Conservation (phyloP, 2,888 invertebrate genomes). For the Spialia ferax region DNA sequence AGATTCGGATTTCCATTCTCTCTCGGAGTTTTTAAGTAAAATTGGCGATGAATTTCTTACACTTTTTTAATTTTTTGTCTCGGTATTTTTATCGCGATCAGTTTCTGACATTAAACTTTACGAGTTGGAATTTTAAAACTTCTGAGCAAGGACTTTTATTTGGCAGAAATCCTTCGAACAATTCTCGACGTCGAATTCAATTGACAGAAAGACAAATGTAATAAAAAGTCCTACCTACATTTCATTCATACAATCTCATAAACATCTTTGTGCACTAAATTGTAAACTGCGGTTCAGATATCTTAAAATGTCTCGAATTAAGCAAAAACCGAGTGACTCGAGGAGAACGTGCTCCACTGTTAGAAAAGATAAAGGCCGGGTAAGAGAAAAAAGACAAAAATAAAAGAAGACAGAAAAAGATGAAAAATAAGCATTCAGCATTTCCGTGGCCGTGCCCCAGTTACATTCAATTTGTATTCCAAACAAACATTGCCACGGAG, state of each 20-base stretch:
- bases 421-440: slow-evolving; percentile 31
- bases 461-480: slow-evolving; percentile 31
- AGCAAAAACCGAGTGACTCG: slow-evolving; percentile 15
- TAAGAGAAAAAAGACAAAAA: slow-evolving; percentile 16
- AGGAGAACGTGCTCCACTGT: slow-evolving; percentile 14
- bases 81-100: background rate
- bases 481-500: slow-evolving; percentile 26
- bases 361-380: slow-evolving; percentile 16
- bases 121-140: background rate
- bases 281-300: slow-evolving; percentile 21
- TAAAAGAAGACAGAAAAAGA: slow-evolving; percentile 15
- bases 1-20: background rate
- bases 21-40: slow-evolving; percentile 1
- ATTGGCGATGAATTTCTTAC: background rate
- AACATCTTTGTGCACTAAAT: slow-evolving; percentile 1
- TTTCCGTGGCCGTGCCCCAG: slow-evolving; percentile 33
- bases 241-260: background rate
- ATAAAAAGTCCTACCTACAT: background rate
- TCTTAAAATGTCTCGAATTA: slow-evolving; percentile 21
- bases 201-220: too few species aligned
- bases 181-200: too few species aligned
- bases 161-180: background rate
- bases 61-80: background rate
- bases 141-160: background rate
- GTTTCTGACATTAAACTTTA: background rate